Percentiles rank a stretch among this genome's conserved stretches.
Conservation (phyloP, 2,888 invertebrate species). For the Pollenia griseotomentosa region DNA sequence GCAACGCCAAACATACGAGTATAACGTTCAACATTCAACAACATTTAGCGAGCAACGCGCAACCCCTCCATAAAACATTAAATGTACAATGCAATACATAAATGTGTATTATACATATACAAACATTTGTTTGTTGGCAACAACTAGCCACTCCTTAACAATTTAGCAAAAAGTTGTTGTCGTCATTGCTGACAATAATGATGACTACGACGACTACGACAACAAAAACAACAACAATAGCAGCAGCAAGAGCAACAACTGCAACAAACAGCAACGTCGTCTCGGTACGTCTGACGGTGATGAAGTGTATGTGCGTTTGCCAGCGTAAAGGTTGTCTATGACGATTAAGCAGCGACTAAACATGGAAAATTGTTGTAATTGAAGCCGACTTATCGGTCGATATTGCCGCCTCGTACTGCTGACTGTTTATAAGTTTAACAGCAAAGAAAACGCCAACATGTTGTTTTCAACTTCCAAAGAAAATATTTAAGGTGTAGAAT, state of each 20-base stretch:
- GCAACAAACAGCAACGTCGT: neutral
- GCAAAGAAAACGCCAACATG: constrained; percentile 72
- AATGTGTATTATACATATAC: neutral
- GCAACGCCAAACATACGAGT: constrained; percentile 54
- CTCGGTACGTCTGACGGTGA: constrained; percentile 37
- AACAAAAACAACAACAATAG: neutral
- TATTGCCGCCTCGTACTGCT: constrained; percentile 71
- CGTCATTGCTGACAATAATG: constrained; percentile 47
- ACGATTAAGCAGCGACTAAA: constrained; percentile 76
- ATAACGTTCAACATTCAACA: constrained; percentile 53
- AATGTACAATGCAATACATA: constrained; percentile 20
- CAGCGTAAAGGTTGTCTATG: constrained; percentile 66
- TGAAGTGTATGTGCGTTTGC: constrained; percentile 63
- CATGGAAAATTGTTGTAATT: constrained; percentile 78
- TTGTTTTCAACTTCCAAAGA: constrained; percentile 65
- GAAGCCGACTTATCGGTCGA: constrained; percentile 76
- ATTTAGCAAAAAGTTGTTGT: constrained; percentile 68
- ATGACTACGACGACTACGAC: constrained; percentile 34
- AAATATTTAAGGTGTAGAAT: constrained; percentile 70
- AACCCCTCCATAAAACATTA: constrained; percentile 25
- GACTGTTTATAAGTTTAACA: constrained; percentile 68
- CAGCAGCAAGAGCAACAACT: neutral
- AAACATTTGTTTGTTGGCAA: constrained; percentile 6
- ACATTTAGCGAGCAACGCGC: constrained; percentile 32
- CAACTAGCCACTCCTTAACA: constrained; percentile 73